Evolutionary conservation across 2,113 vertebrate genomes (phyloP), one percentile per base, ranked within the genome.

Genomic region (Thunnus maccoyii): DNA sequence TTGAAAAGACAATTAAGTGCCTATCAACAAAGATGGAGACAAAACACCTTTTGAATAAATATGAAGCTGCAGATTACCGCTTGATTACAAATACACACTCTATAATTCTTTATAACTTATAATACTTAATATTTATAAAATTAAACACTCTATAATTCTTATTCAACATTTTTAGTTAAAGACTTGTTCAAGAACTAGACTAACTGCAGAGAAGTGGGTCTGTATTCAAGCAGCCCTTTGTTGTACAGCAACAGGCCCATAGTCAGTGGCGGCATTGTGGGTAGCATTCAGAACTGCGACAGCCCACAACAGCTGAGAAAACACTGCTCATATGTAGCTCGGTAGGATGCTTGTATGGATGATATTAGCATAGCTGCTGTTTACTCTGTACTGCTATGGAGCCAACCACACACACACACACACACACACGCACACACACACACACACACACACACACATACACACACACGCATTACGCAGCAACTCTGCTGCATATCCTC

Each of bases 281-380:
- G 61, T 56, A 85, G 25, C 48, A 12, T 85, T 71, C 83, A 78
- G 76, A 76, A 75, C 77, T 54, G 1, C 67, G 14, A 69, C 85
- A 72, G 72, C 77, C 88, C 83, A 15, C 86, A 83, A 84, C 91
- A 93, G 91, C 91, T 92, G 90, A 90, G 76, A 92, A 92, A 92
- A 92, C 88, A 93, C 54, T 16, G 76, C 85, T 87, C 82, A 75
- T 66, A 72, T 77, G 88, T 62, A 80, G 86, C 85, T 85, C 57
- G 17, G 83, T 86, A 72, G 85, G 77, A 89, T 74, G 50, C 74
- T 88, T 41, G 73, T 78, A 68, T 82, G 85, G 73, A 62, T 74
- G 72, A 88, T 85, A 90, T 92, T 90, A 92, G 80, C 80, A 80
- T 91, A 88, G 85, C 89, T 91, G 85, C 87, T 90, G 82, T 91